Base-by-base conservation (phyloP, 2,888 invertebrate genomes). In the Argyresthia goedartella region DNA sequence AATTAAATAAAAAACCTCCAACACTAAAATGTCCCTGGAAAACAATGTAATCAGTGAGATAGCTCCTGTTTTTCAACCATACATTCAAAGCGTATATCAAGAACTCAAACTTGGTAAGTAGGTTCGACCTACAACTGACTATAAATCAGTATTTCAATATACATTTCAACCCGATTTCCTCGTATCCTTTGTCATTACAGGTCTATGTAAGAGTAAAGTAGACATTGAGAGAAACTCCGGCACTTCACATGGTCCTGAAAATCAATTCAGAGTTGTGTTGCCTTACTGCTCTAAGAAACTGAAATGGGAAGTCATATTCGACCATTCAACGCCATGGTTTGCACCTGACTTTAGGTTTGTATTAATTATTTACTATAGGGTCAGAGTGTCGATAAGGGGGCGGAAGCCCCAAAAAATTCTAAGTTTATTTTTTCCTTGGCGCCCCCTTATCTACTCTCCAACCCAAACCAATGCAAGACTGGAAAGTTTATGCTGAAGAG, bases 281-380 rank as follows among this genome's bases (percentile, higher is more conserved):
- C 93, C 93, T 0, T 93, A 91, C 69, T 93, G 92, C 55, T 91
- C 90, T 1, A 89, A 89, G 57, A 85, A 81, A 55, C 69, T 93
- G 4, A 88, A 88, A 59, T 93, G 93, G 92, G 91, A 92, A 64
- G 81, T 93, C 11, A 76, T 92, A 54, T 93, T 94, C 73, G 90
- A 92, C 67, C 75, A 82, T 0, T 73, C 84, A 13, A 76, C 81
- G 49, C 90, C 91, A 7, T 89, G 91, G 71, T 89, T 90, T 64
- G 91, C 93, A 6, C 93, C 94, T 1, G 93, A 94, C 69, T 93
- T 94, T 66, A 87, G 91, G 62, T 93, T 93, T 25, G 25, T 25
- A 25, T 25, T 25, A 25, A 25, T 25, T 25, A 25, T 25, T 25
- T 25, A 25, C 6, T n/a, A n/a, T n/a, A n/a, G n/a, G n/a, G n/a